These are phyloP conservation scores for Ceratotherium simum DNA, from an alignment of 2,113 vertebrate genomes.

Conservation along the genomic window DNA sequence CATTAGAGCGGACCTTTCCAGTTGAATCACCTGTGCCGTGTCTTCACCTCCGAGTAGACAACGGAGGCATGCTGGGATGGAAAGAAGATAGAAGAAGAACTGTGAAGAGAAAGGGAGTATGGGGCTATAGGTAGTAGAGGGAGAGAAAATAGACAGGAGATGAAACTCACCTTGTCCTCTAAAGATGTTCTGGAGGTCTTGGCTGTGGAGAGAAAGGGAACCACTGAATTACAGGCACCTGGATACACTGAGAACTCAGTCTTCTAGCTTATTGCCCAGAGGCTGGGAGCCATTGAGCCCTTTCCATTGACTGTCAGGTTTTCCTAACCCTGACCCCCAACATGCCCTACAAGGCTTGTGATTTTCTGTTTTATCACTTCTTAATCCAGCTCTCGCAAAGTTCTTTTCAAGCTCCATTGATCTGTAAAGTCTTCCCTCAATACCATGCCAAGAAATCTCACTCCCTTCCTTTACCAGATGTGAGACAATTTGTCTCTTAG, in stretches of 20 bases:
- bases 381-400: neutral
- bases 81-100: neutral
- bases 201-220: neutral
- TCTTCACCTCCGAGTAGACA: conserved; percentile 60
- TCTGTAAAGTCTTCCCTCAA: neutral
- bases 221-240: neutral
- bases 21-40: neutral
- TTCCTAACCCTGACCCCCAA: neutral
- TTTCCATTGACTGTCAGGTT: neutral
- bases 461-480: neutral
- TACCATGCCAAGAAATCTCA: neutral
- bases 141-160: neutral
- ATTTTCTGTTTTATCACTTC: conserved; percentile 1
- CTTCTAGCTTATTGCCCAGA: neutral
- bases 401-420: neutral
- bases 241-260: neutral
- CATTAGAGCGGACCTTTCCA: neutral
- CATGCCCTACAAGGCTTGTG: neutral
- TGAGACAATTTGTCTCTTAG: neutral
- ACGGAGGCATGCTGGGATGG: neutral
- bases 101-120: neutral
- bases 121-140: too few relatives aligned
- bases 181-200: neutral
- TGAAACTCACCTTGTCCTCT: conserved; percentile 11
- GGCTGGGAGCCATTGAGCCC: neutral